phyloP scores from a whole-genome alignment of 2,113 vertebrate species.

The Nesogale talazaci region DNA sequence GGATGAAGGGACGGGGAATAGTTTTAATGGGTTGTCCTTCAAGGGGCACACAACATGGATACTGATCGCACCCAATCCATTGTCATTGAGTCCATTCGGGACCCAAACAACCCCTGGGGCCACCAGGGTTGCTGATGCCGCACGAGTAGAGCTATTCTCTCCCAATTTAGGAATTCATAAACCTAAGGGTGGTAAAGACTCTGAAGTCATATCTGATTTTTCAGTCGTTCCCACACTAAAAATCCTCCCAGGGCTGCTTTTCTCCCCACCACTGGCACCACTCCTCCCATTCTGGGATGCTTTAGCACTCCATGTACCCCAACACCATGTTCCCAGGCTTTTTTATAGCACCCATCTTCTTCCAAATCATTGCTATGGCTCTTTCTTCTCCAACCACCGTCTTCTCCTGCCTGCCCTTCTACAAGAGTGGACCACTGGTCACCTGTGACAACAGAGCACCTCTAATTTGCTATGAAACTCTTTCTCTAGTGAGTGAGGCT shows the following conservation, averaged over 20 bases:
- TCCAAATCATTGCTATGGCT: background rate
- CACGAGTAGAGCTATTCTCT: too few species aligned
- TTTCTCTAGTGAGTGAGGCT: background rate
- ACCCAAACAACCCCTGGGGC: too few species aligned
- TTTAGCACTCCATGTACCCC: background rate
- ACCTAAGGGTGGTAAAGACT: background rate
- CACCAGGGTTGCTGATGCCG: too few species aligned
- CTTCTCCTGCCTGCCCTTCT: background rate
- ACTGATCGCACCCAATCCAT: too few species aligned
- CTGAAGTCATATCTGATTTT: slow-evolving; percentile 24
- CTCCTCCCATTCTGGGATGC: background rate
- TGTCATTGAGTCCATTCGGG: too few species aligned
- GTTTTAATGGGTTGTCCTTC: too few species aligned
- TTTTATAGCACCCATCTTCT: background rate
- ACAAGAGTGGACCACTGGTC: background rate
- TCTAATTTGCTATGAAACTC: background rate
- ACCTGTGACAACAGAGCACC: background rate
- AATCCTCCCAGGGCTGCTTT: background rate
- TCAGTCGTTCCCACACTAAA: background rate
- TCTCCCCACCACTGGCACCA: background rate
- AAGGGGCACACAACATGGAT: background rate
- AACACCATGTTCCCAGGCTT: background rate
- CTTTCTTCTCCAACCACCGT: background rate
- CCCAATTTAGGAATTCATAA: background rate
- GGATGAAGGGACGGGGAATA: background rate